These are phyloP conservation scores for Augochlora pura DNA, from an alignment of 1,140 invertebrate genomes.

Conservation along the genomic window DNA sequence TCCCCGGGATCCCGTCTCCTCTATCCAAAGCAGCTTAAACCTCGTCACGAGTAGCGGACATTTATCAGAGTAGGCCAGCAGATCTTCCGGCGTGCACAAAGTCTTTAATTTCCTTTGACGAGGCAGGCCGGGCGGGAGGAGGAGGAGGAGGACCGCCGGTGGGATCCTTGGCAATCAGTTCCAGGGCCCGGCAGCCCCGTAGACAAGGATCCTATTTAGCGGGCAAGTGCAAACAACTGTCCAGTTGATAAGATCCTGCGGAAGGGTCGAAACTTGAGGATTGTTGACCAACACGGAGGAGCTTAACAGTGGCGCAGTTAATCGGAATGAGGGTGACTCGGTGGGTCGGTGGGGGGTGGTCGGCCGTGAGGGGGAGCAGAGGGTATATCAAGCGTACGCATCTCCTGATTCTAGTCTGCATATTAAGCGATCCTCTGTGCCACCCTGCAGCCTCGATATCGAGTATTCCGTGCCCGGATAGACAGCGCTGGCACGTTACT, in stretches of 20 bases:
- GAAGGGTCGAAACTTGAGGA: background rate
- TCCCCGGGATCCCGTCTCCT: no score
- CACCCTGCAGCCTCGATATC: conserved; percentile 64
- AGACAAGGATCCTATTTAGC: background rate
- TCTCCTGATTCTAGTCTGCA: conserved; percentile 62
- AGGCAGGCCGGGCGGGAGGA: no score
- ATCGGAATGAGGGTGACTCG: background rate
- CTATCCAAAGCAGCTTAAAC: no score
- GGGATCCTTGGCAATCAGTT: background rate
- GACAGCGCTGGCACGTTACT: conserved; percentile 66
- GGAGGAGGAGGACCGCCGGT: no score
- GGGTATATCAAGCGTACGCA: conserved; percentile 52
- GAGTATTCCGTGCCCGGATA: conserved; percentile 64
- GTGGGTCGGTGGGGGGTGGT: background rate
- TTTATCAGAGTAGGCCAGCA: no score
- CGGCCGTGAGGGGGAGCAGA: background rate
- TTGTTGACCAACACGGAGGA: background rate
- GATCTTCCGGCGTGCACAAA: no score
- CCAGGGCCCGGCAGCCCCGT: background rate
- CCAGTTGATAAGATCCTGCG: background rate
- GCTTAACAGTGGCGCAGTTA: background rate
- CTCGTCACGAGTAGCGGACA: no score
- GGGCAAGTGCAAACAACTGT: background rate
- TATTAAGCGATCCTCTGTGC: conserved; percentile 65
- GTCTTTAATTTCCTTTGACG: no score